Percentiles rank a stretch among this genome's conserved stretches.
These are phyloP conservation scores for Colinus virginianus DNA, from an alignment of 2,113 vertebrate species.

Conservation along the genomic window DNA sequence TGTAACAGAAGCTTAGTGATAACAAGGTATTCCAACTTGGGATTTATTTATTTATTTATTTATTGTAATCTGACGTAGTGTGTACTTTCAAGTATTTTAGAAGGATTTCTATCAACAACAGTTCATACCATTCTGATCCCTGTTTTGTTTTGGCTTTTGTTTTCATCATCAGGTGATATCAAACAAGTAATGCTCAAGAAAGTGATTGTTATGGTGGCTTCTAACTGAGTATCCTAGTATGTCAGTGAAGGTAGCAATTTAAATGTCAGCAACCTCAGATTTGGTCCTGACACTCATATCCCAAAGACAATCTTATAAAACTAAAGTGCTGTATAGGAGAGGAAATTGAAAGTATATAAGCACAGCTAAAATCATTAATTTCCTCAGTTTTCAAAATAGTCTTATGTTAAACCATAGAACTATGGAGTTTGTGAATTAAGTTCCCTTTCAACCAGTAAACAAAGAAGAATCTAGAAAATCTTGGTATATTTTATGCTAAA, in stretches of 20 bases:
- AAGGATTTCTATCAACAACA: background rate
- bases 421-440: background rate
- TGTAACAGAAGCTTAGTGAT: background rate
- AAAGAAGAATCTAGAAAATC: background rate
- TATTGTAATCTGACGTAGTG: background rate
- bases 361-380: background rate
- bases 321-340: background rate
- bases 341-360: background rate
- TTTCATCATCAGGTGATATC: background rate
- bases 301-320: background rate
- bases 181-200: background rate
- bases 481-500: background rate
- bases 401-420: background rate
- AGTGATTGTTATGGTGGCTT: background rate
- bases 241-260: background rate
- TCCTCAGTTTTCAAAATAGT: background rate
- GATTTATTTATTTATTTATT: background rate
- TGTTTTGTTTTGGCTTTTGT: background rate
- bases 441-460: background rate
- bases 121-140: background rate
- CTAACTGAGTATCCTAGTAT: background rate
- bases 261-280: background rate
- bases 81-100: background rate
- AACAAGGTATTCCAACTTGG: too few species aligned
- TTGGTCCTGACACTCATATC: background rate